Base-by-base conservation (phyloP, 2,888 invertebrate species). In the Frankliniella fusca region DNA sequence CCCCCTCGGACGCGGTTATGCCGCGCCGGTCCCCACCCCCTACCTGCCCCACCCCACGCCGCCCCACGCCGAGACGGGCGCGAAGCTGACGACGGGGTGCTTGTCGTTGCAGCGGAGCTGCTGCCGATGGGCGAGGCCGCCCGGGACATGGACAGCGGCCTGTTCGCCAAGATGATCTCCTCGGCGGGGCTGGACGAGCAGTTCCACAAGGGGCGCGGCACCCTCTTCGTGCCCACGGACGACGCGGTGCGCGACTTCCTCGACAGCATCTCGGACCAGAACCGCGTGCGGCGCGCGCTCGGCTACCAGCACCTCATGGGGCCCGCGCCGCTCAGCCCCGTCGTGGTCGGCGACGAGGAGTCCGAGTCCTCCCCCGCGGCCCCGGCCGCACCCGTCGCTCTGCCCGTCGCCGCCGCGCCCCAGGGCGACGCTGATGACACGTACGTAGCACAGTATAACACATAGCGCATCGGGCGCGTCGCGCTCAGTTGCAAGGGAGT, bases 161-260 rank as follows among this genome's bases (percentile, higher is more conserved):
- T 92, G 86, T 93, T 93, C 86, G 88, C 90, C 76, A 88, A 89
- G 81, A 88, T 92, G 84, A 89, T 91, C 20, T 89, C 89, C 84
- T 89, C 88, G 28, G 89, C 90, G 11, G 90, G 90, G 5, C 85
- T 92, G 81, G 88, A 89, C 23, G 88, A 89, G 84, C 86, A 91
- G 81, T 85, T 86, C 10, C 70, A 27, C n/a, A 88, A 88, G 18
- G 89, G 89, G 38, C 92, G 93, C 85, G 88, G 90, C 50, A 89
- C 90, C 0, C 83, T 90, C 18, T 88, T 90, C 83, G 89, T 89
- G 11, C 90, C 90, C 3, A 88, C 88, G 3, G 88, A 90, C 85
- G 86, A 87, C 49, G 90, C 90, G 81, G 84, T 87, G 81, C 86
- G 87, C 81, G 70, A 76, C 70, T 87, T 85, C 84, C 86, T 85